Evolutionary conservation across 2,888 invertebrate genomes (phyloP), one percentile per base, ranked within the genome.

Genomic region (Drosophila falleni): DNA sequence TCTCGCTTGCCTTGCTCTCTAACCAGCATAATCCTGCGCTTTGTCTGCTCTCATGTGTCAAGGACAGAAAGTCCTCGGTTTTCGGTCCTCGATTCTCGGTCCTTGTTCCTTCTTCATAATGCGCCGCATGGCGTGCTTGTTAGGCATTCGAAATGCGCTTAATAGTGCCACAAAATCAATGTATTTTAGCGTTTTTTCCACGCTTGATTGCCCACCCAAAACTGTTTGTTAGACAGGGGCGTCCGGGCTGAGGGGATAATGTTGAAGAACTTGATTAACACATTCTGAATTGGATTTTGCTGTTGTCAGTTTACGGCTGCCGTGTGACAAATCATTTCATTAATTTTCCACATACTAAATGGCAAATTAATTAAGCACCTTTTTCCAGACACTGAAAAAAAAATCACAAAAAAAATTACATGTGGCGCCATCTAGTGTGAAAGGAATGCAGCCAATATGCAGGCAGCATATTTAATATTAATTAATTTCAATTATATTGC

Each of bases 141-240:
- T 58, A 56, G 71, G 71, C 83, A 83, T 83, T 75, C 71, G 46
- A 70, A 84, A 72, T 72, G 68, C 69, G 83, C 64, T 78, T 81
- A 78, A 74, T 87, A 85, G 89, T 85, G 89, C 87, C 86, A 80
- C 89, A 89, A 87, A 84, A 89, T 84, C 89, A 84, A 84, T 89
- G 85, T 87, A 87, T 81, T 87, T 82, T 80, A 82, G 78, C 82
- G 82, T 81, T 78, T 76, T 70, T 72, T 65, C 77, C 78, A 80
- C 80, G 80, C 83, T 72, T 68, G 80, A 82, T 82, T 80, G 71
- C 68, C 67, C 67, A 65, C 15, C 31, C 29, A 39, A 15, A 6
- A 13, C 42, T 15, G 55, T 4, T 13, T 3, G 37, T 19, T 8
- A 23, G 11, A n/a, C 19, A 23, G n/a, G 37, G 33, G 15, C 19